phyloP scores from a whole-genome alignment of 2,888 invertebrate genomes.

The Ethmia dodecea region DNA sequence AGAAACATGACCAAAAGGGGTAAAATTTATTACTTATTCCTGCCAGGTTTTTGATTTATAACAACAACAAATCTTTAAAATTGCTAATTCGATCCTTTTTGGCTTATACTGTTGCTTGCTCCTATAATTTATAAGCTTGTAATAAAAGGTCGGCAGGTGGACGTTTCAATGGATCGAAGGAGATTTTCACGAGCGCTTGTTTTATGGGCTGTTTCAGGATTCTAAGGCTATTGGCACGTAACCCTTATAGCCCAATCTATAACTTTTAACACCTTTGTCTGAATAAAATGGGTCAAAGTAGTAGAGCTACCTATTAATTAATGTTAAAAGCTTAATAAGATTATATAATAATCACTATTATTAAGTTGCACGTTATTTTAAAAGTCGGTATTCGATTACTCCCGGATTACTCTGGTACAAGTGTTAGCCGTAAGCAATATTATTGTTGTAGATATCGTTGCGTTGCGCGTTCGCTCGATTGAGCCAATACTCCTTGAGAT shows the following conservation, averaged over 20 bases:
- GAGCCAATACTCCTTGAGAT: slow-evolving; percentile 26
- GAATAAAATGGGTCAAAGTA: no score
- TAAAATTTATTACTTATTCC: no score
- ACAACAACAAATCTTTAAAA: no score
- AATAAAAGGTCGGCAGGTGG: slow-evolving; percentile 30
- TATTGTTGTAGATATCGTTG: slow-evolving; percentile 20
- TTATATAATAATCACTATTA: no score
- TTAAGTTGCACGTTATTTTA: no score
- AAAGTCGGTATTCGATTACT: no score
- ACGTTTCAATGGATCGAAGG: slow-evolving; percentile 22
- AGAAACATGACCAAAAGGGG: no score
- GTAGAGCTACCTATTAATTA: no score
- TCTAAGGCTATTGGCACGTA: slow-evolving; percentile 55
- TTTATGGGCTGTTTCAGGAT: slow-evolving; percentile 51
- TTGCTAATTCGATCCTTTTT: no score
- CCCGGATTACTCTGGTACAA: no score
- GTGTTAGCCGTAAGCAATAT: slow-evolving; percentile 18
- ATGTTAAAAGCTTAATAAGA: no score
- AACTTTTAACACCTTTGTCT: slow-evolving; percentile 17
- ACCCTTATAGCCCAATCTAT: slow-evolving; percentile 44
- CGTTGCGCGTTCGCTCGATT: slow-evolving; percentile 28
- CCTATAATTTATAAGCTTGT: slow-evolving; percentile 28
- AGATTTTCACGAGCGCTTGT: slow-evolving; percentile 34
- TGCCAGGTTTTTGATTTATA: no score
- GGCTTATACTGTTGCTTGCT: slow-evolving; percentile 4